Evolutionary conservation across 2,888 invertebrate species (phyloP).

Genomic region (Polyommatus iphigenia): DNA sequence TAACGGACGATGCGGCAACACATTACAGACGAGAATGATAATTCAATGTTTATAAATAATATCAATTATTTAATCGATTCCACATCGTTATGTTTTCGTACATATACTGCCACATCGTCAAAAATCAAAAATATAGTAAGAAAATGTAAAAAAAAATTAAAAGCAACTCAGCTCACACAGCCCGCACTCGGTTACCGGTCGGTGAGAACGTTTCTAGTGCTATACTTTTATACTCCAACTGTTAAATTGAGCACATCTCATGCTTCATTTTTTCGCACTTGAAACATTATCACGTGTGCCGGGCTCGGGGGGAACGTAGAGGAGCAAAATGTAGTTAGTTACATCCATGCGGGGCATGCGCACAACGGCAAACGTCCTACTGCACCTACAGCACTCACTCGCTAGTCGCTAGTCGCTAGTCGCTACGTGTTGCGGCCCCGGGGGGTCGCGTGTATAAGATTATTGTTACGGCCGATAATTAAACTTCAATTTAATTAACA

Average conservation of each 20-base stretch:
- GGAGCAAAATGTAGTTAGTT: conserved; percentile 43
- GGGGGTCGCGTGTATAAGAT: neutral
- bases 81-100: neutral
- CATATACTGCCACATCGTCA: conserved; percentile 4
- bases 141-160: neutral
- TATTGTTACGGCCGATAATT: too few species aligned
- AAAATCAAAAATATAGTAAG: conserved; percentile 10
- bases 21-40: neutral
- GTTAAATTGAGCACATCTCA: neutral
- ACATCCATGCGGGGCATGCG: conserved; percentile 47
- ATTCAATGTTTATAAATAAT: neutral
- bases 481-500: too few species aligned
- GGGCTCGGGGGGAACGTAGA: neutral
- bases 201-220: neutral
- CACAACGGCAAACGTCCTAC: conserved; percentile 27
- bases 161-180: neutral
- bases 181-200: neutral
- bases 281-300: neutral
- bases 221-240: neutral
- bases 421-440: too few species aligned
- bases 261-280: neutral
- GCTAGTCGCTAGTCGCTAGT: neutral
- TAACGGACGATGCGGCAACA: conserved; percentile 37
- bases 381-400: conserved; percentile 1
- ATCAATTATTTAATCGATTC: neutral